Evolutionary conservation across 2,888 invertebrate genomes (phyloP).

Genomic region (Colostygia pectinataria): DNA sequence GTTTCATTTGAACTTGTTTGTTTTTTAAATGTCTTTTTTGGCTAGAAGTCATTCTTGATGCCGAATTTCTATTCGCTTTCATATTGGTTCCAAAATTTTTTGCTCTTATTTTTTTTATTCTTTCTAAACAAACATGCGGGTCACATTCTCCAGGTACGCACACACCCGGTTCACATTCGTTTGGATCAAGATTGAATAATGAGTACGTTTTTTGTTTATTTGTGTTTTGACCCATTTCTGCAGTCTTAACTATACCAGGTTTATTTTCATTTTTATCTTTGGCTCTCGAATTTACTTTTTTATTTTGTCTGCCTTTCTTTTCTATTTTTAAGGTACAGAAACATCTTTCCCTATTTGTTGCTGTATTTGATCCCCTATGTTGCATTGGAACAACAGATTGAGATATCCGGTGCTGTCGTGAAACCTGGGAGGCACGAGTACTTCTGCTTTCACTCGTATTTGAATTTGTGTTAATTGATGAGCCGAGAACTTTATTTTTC

Average conservation of each 20-base stretch:
- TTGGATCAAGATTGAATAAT: constrained; percentile 10
- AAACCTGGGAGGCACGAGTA: neutral
- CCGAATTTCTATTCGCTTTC: constrained; percentile 1
- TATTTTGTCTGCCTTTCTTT: constrained; percentile 24
- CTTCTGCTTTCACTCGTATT: constrained; percentile 10
- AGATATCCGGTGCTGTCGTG: constrained; percentile 4
- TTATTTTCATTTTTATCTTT: neutral
- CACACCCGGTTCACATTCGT: constrained; percentile 18
- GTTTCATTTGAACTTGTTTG: constrained; percentile 2
- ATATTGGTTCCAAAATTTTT: constrained; percentile 12
- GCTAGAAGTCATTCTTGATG: constrained; percentile 14
- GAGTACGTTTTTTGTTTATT: constrained; percentile 12
- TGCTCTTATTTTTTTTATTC: constrained; percentile 8
- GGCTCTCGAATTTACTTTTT: constrained; percentile 1
- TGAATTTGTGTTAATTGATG: constrained; percentile 9
- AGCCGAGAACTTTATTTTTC: neutral
- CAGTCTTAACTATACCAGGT: constrained; percentile 5
- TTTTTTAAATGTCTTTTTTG: constrained; percentile 2
- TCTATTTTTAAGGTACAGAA: constrained; percentile 18
- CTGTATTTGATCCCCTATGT: constrained; percentile 6
- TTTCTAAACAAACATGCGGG: constrained; percentile 18
- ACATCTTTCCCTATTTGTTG: constrained; percentile 7
- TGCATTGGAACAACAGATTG: constrained; percentile 19
- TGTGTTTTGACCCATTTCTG: constrained; percentile 12
- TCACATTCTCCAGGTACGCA: constrained; percentile 20